Percentiles rank a stretch among this genome's conserved stretches.
Conservation (phyloP, 2,888 invertebrate species). For the Hesperia comma region DNA sequence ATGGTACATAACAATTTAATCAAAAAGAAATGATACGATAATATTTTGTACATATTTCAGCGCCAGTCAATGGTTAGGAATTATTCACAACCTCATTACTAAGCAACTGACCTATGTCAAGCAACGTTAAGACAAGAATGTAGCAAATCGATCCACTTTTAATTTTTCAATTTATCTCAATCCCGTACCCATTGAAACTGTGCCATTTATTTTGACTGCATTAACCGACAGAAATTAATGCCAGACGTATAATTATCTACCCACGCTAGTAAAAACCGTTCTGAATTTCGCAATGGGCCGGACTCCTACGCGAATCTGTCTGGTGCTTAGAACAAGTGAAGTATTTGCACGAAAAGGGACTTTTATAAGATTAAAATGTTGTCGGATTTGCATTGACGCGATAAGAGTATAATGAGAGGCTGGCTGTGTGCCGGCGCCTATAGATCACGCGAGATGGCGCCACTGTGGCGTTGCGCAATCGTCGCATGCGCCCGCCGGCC, state of each 20-base stretch:
- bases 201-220: constrained; percentile 43
- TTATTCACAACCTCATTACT: neutral
- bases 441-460: constrained; percentile 79
- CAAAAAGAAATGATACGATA: too few relatives aligned
- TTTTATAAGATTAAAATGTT: constrained; percentile 61
- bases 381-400: constrained; percentile 66
- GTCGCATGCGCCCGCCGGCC: constrained; percentile 44
- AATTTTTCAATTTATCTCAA: constrained; percentile 37
- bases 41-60: neutral
- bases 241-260: constrained; percentile 73
- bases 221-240: constrained; percentile 70
- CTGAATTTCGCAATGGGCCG: constrained; percentile 72
- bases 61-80: neutral
- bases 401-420: constrained; percentile 68
- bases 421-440: constrained; percentile 57
- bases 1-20: too few relatives aligned
- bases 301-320: constrained; percentile 44
- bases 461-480: constrained; percentile 66
- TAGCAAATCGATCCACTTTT: constrained; percentile 33
- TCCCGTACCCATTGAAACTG: constrained; percentile 17
- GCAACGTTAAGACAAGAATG: constrained; percentile 15
- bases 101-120: constrained; percentile 13
- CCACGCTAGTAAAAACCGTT: constrained; percentile 73
- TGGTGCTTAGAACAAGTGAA: constrained; percentile 58
- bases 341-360: constrained; percentile 62